These are phyloP conservation scores for Cygnus atratus DNA, from an alignment of 2,113 vertebrate genomes.

Conservation along the genomic window DNA sequence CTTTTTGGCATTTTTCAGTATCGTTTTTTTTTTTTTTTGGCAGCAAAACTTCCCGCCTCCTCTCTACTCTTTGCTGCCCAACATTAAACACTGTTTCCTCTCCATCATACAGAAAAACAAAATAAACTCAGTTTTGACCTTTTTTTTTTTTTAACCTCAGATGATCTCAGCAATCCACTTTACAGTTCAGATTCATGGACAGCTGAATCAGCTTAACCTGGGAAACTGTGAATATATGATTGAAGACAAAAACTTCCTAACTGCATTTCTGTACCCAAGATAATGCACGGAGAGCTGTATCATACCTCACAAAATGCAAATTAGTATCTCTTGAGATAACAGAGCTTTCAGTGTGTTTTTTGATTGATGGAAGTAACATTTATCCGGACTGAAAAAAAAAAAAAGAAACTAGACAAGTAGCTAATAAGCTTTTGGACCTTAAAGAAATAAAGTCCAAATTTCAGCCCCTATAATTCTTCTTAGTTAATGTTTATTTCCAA, in stretches of 20 bases:
- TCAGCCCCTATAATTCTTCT: background rate
- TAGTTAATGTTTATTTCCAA: background rate
- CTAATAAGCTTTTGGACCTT: background rate
- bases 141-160: background rate
- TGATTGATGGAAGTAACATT: background rate
- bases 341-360: background rate
- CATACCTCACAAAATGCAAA: background rate
- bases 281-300: background rate
- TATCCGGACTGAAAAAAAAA: background rate
- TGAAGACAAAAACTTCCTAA: background rate
- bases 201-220: background rate
- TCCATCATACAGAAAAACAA: background rate
- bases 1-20: background rate
- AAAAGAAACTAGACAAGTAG: rapidly evolving
- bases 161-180: background rate
- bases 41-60: background rate
- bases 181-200: background rate
- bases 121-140: background rate
- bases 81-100: background rate
- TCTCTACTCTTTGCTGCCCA: background rate
- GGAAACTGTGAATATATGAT: background rate
- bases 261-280: background rate
- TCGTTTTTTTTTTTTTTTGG: background rate
- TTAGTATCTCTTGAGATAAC: background rate
- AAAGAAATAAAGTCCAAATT: background rate